Evolutionary conservation across 2,888 invertebrate genomes (phyloP).

Genomic region (Petrolisthes manimaculis): DNA sequence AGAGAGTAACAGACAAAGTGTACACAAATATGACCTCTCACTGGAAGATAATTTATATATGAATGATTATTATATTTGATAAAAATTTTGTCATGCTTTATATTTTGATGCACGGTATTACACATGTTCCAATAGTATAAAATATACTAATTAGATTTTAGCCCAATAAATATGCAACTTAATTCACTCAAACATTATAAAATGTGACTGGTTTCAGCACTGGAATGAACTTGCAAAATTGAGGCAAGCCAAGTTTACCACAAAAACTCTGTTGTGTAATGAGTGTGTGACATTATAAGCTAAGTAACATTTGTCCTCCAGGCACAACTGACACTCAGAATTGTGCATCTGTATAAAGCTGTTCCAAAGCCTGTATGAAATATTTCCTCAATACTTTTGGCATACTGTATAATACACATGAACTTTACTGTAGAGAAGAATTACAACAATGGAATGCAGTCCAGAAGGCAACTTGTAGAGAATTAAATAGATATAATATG

Average conservation of each 20-base stretch:
- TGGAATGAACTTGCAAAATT: background rate
- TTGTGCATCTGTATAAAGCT: slow-evolving; percentile 24
- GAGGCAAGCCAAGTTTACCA: background rate
- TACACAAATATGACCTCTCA: no score
- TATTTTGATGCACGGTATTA: no score
- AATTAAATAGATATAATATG: slow-evolving; percentile 52
- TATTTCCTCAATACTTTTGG: slow-evolving; percentile 51
- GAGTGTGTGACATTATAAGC: slow-evolving; percentile 8
- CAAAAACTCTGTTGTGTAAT: slow-evolving; percentile 7
- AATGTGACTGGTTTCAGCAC: background rate
- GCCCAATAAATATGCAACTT: no score
- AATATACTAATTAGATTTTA: no score
- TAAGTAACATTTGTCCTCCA: slow-evolving; percentile 13
- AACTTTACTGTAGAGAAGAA: slow-evolving; percentile 45
- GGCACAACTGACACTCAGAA: slow-evolving; percentile 23
- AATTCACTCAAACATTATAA: no score
- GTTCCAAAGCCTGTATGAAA: slow-evolving; percentile 36
- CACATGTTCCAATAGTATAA: no score
- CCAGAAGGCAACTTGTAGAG: slow-evolving; percentile 62
- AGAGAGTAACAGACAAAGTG: no score
- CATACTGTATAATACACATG: slow-evolving; percentile 34
- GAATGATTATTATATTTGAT: no score
- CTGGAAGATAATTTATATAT: no score
- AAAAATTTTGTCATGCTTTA: no score
- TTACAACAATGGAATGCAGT: slow-evolving; percentile 60